phyloP scores from a whole-genome alignment of 1,140 invertebrate genomes.

The Panagrolaimus sp. region DNA sequence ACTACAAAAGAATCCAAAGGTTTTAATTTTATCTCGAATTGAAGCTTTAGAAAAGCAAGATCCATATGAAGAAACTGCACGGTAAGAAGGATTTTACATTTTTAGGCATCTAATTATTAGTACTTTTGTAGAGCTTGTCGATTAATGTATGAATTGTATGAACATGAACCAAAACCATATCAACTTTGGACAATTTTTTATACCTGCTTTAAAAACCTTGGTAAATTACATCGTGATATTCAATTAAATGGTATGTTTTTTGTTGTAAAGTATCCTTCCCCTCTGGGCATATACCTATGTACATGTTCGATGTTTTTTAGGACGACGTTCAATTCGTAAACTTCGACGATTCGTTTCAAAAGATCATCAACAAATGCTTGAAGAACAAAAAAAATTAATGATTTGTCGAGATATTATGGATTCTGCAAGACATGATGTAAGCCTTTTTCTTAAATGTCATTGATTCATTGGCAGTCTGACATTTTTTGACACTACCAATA shows the following conservation, averaged over 20 bases:
- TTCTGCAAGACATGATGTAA: constrained; percentile 25
- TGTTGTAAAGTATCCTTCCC: too few relatives aligned
- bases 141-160: not conserved
- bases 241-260: constrained; percentile 20
- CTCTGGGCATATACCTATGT: too few relatives aligned
- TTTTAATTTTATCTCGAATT: constrained; percentile 12
- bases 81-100: not conserved
- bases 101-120: not conserved
- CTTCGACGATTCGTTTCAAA: constrained; percentile 25
- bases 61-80: constrained; percentile 27
- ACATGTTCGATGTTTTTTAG: not conserved
- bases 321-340: constrained; percentile 26
- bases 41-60: constrained; percentile 16
- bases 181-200: not conserved
- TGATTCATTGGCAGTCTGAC: not conserved
- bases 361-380: constrained; percentile 19
- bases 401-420: constrained; percentile 27
- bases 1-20: constrained; percentile 31
- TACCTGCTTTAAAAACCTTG: constrained; percentile 19
- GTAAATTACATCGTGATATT: constrained; percentile 24
- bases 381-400: constrained; percentile 19
- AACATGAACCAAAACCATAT: not conserved
- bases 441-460: not conserved
- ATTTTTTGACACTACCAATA: not conserved
- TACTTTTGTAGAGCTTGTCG: not conserved